Base-by-base conservation (phyloP, 2,888 invertebrate species). In the Lasioglossum lativentre region DNA sequence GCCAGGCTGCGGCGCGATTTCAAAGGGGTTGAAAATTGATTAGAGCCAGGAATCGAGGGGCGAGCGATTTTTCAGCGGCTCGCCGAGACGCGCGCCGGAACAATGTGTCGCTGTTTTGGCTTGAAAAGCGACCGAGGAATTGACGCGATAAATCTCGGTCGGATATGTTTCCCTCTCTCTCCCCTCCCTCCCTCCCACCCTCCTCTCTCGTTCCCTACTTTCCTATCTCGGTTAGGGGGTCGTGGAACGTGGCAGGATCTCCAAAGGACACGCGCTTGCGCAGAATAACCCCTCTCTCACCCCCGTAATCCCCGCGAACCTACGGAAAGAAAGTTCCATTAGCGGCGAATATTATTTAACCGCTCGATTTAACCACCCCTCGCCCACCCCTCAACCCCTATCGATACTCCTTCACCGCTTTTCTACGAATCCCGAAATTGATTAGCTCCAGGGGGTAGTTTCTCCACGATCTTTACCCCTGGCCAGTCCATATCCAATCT, bases 101-200 rank as follows among this genome's bases (percentile, higher is more conserved):
- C 80, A 84, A 86, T 84, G 84, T 80, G 77, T 84, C 84, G 77
- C 70, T 81, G 52, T 80, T 86, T 78, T 71, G 72, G 75, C 70
- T 66, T 59, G 85, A 78, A 84, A 86, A 78, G 66, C 78, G 75
- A 81, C 75, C 78, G 75, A 81, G 78, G 66, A 86, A 80, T 86
- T 73, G 85, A 71, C 45, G 56, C 78, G 75, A 86, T 86, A 85
- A 86, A 86, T 86, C 84, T 75, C 72, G 34, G 38, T 71, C 34
- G 40, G 38, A 23, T 34, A 34, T 68, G 68, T 66, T 34, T 30
- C 66, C 34, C 66, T 19, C 66, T 66, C 66, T 30, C 23, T 34
- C 56, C 0, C 27, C 3, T 10, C 56, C 6, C 23, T n/a, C 8
- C 23, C 34, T 23, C 10, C 3, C 10, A 0, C 6, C 6, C 1